Evolutionary conservation across 1,140 invertebrate species (phyloP).

Genomic region (Caenorhabditis latens): DNA sequence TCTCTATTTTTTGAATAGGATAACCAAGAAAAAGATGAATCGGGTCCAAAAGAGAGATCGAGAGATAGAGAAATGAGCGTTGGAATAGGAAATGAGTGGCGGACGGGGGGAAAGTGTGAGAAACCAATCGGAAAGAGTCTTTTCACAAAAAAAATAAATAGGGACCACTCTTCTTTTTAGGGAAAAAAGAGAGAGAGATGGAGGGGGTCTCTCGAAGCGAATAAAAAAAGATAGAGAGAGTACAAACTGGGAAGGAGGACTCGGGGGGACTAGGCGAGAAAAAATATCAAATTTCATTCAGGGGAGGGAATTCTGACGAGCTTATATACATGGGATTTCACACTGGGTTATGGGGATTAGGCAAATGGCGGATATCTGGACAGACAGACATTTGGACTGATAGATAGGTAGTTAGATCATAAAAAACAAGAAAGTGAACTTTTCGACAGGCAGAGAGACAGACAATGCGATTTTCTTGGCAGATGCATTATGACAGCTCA

Average conservation of each 20-base stretch:
- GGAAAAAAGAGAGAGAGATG: not conserved
- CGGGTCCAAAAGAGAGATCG: not conserved
- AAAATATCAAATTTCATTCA: conserved; percentile 19
- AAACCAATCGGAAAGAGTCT: conserved; percentile 48
- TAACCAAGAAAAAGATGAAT: not conserved
- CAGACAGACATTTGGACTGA: too few species aligned
- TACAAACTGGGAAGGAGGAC: not conserved
- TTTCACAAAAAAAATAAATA: not conserved
- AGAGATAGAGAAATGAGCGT: not conserved
- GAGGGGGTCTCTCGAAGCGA: not conserved
- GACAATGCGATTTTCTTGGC: too few species aligned
- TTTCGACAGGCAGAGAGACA: too few species aligned
- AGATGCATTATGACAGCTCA: too few species aligned
- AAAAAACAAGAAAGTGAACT: too few species aligned
- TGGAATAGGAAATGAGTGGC: conserved; percentile 22
- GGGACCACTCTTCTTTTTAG: not conserved
- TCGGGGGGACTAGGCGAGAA: not conserved
- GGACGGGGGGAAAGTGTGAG: not conserved
- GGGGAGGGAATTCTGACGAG: not conserved
- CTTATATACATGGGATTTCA: not conserved
- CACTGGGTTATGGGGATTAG: not conserved
- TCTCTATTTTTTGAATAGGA: not conserved
- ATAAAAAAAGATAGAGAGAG: not conserved
- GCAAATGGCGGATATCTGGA: too few species aligned
- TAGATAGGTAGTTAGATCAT: too few species aligned